Evolutionary conservation across 1,140 invertebrate species (phyloP).

Genomic region (Steinernema feltiae): DNA sequence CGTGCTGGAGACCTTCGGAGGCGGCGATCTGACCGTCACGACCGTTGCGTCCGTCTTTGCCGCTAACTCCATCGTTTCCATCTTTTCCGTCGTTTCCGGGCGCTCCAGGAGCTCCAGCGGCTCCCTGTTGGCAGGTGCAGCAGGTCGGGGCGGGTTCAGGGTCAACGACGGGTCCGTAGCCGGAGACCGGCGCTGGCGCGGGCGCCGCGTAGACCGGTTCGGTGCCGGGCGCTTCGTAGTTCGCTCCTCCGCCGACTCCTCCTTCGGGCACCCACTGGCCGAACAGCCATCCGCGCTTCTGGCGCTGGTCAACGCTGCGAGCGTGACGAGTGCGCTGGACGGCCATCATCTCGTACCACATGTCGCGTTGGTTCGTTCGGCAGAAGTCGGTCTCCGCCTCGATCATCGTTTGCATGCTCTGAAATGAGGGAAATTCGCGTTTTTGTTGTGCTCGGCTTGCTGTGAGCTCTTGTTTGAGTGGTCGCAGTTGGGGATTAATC

Average conservation of each 20-base stretch:
- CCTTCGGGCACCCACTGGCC: constrained; percentile 42
- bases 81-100: constrained; percentile 39
- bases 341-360: constrained; percentile 19
- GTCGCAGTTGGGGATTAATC: too few relatives aligned
- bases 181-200: constrained; percentile 17
- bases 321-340: constrained; percentile 11
- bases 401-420: constrained; percentile 10
- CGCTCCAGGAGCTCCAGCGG: constrained; percentile 34
- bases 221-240: not conserved
- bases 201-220: not conserved
- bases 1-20: constrained; percentile 29
- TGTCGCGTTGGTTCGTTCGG: not conserved
- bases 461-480: too few relatives aligned
- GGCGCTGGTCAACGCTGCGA: constrained; percentile 4
- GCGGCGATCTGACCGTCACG: constrained; percentile 29
- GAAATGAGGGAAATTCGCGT: not conserved
- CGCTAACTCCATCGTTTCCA: constrained; percentile 35
- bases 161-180: constrained; percentile 41
- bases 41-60: constrained; percentile 29
- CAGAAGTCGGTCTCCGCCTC: constrained; percentile 8
- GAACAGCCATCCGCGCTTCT: constrained; percentile 41
- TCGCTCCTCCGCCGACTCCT: constrained; percentile 38
- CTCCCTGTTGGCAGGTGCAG: constrained; percentile 41
- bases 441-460: too few relatives aligned
- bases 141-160: constrained; percentile 36